Conservation (phyloP, 2,797 vertebrate species). For the Chromobotia macracanthus region DNA sequence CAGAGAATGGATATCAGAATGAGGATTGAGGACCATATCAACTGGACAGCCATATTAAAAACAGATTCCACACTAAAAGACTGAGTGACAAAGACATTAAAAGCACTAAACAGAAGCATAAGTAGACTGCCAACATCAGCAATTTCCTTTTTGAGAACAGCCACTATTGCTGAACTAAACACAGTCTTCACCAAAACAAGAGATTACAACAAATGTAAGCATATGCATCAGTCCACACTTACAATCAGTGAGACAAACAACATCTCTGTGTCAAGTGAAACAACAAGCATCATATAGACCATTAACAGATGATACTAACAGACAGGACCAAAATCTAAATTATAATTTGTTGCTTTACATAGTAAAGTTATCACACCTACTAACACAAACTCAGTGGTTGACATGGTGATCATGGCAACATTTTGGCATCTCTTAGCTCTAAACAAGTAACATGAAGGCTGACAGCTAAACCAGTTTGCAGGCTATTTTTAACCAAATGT, state of each 20-base stretch:
- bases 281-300: background rate
- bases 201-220: constrained; percentile 16
- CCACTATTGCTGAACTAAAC: background rate
- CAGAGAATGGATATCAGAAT: constrained; percentile 17
- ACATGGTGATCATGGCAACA: background rate
- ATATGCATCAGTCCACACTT: background rate
- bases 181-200: background rate
- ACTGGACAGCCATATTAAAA: constrained; percentile 37
- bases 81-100: constrained; percentile 26
- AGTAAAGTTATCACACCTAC: background rate
- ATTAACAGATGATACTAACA: background rate
- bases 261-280: background rate
- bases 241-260: background rate
- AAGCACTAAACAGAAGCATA: constrained; percentile 18
- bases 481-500: no score
- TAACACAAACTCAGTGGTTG: background rate
- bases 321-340: background rate
- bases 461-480: no score
- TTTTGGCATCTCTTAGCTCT: background rate
- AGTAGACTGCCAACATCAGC: constrained; percentile 17
- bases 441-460: background rate
- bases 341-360: background rate
- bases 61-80: constrained; percentile 39
- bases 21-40: constrained; percentile 14
- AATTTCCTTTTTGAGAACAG: constrained; percentile 7